Evolutionary conservation across 2,888 invertebrate genomes (phyloP), one percentile per base, ranked within the genome.

Genomic region (Phortica magna): DNA sequence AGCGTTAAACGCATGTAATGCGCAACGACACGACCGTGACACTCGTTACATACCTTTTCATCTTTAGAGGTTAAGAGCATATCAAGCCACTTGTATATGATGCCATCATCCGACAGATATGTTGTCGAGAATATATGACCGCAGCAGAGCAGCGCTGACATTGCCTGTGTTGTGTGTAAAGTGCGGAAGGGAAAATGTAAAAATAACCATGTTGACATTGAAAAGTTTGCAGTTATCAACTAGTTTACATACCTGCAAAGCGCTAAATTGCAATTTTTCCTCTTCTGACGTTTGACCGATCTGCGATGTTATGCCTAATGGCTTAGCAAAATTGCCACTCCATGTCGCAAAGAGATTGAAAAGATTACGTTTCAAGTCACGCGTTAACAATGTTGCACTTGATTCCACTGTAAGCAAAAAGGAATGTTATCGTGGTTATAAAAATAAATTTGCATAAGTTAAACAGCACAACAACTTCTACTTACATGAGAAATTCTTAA

Each of bases 101-200:
- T 95, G 68, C 98, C 98, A 88, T 99, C 99, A 89, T 98, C 98
- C 9, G 96, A 95, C 53, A 97, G 92, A 42, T 96, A 96, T 70
- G 94, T 94, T 0, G 96, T 94, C 87, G 98, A 97, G 91, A 99
- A 99, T 85, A 98, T 97, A 0, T 98, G 96, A 0, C 99, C 99
- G 91, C 99, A 99, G 90, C 98, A 98, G 1, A 99, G 94, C 41
- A 99, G 93, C 10, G 98, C 97, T 79, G 98, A 98, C 97, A 99
- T 98, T 1, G 99, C 99, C 93, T 98, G 94, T 74, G 93, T 48
- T 12, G 10, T 14, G 14, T 12, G 14, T 12, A 1, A 48, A 48
- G 14, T 39, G 59, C 19, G 53, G 22, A 19, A 41, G 67, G 22
- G 7, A 73, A 43, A 42, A 19, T 42, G 41, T 7, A 42, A 42